phyloP scores from a whole-genome alignment of 2,113 vertebrate species.

The Scomber japonicus region DNA sequence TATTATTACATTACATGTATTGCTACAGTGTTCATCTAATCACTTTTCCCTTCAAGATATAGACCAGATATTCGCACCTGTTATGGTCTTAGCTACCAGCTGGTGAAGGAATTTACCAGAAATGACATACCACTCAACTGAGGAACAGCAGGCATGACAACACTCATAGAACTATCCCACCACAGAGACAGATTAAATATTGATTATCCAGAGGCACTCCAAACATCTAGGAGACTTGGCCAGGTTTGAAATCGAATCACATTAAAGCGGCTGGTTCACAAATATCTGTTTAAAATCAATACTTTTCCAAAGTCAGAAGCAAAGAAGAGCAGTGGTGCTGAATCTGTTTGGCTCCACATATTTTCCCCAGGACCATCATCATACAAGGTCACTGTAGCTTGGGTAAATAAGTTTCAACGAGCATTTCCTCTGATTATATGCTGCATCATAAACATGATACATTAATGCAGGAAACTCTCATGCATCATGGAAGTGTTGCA shows the following conservation, averaged over 20 bases:
- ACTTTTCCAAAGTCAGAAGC: constrained; percentile 25
- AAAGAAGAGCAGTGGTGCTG: not conserved
- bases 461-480: not conserved
- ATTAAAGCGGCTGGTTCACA: constrained; percentile 48
- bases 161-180: constrained; percentile 8
- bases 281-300: constrained; percentile 38
- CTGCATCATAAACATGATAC: too few species aligned
- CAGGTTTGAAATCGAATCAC: constrained; percentile 43
- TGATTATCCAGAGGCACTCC: constrained; percentile 43
- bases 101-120: constrained; percentile 16
- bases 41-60: not conserved
- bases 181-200: constrained; percentile 61
- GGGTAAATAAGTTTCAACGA: not conserved
- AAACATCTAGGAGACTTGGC: constrained; percentile 6
- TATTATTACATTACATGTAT: not conserved
- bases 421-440: not conserved
- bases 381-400: constrained; percentile 35
- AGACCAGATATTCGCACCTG: not conserved
- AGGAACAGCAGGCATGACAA: constrained; percentile 15
- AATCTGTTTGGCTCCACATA: not conserved
- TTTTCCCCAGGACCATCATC: constrained; percentile 33
- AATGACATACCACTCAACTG: constrained; percentile 3
- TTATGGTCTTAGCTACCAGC: not conserved
- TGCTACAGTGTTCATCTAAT: not conserved
- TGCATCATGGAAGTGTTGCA: not conserved